These are phyloP conservation scores for Pedetes capensis DNA, from an alignment of 2,113 vertebrate genomes.

Conservation along the genomic window DNA sequence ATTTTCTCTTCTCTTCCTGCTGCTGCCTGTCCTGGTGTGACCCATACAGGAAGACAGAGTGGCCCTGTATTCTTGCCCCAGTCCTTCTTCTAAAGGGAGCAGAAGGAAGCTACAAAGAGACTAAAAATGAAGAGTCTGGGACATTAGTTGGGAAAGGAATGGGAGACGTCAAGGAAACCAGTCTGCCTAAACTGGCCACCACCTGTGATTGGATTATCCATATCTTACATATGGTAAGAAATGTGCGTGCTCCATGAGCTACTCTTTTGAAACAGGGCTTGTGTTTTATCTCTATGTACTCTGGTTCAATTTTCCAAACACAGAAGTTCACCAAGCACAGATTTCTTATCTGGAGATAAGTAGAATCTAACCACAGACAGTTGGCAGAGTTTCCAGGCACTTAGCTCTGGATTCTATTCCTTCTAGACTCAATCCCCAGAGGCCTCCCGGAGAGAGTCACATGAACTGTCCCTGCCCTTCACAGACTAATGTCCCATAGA, in stretches of 20 bases:
- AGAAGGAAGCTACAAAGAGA: background rate
- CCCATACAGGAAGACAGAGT: background rate
- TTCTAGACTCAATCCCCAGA: background rate
- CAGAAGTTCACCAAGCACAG: background rate
- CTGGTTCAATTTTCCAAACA: conserved; percentile 8
- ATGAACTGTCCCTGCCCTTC: background rate
- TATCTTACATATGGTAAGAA: background rate
- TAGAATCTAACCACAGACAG: background rate
- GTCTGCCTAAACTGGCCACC: background rate
- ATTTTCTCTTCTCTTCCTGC: background rate
- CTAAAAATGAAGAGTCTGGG: background rate
- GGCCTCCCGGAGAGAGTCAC: background rate
- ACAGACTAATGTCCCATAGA: background rate
- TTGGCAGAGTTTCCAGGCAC: background rate
- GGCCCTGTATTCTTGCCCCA: background rate
- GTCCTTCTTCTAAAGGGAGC: background rate
- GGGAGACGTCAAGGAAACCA: background rate
- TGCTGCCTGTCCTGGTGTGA: rapidly evolving
- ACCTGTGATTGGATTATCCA: background rate
- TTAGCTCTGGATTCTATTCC: background rate
- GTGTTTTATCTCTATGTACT: background rate
- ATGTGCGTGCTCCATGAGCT: background rate
- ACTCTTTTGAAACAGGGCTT: background rate
- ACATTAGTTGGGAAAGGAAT: background rate
- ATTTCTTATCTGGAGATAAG: background rate